phyloP scores from a whole-genome alignment of 2,888 invertebrate species.

The Campoplex capitator region DNA sequence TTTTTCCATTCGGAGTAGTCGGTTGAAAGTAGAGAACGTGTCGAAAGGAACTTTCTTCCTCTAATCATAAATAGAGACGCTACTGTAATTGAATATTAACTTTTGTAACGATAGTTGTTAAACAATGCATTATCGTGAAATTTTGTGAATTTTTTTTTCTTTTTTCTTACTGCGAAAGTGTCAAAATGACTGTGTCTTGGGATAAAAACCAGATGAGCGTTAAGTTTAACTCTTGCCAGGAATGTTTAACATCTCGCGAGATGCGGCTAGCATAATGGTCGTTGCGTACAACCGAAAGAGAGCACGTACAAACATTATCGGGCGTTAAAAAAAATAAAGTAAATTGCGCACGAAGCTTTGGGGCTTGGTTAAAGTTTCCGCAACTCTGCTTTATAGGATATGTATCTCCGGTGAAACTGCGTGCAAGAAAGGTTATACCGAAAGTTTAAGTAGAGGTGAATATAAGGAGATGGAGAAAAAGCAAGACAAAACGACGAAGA shows the following conservation, averaged over 20 bases:
- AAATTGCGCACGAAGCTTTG: conserved; percentile 57
- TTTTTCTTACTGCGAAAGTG: background rate
- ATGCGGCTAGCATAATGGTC: conserved; percentile 12
- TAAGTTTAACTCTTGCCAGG: background rate
- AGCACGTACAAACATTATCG: conserved; percentile 56
- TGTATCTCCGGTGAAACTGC: conserved; percentile 51
- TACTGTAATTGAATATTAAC: too few species aligned
- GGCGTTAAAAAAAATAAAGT: conserved; percentile 40
- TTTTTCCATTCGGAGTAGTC: background rate
- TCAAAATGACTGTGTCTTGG: background rate
- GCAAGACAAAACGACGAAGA: conserved; percentile 8
- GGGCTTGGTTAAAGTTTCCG: conserved; percentile 56
- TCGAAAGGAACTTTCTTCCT: background rate
- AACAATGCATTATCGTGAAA: background rate
- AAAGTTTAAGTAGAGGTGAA: conserved; percentile 65
- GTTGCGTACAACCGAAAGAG: conserved; percentile 16
- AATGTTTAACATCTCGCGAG: background rate
- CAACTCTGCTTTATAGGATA: conserved; percentile 51
- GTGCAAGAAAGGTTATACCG: conserved; percentile 63
- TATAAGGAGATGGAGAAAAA: conserved; percentile 53
- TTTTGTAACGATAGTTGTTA: too few species aligned
- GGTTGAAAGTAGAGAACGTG: too few species aligned
- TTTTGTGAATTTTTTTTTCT: background rate
- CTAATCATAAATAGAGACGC: too few species aligned
- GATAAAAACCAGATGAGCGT: background rate